These are phyloP conservation scores for Heteromyza rotundicornis DNA, from an alignment of 2,888 invertebrate species.

Conservation along the genomic window DNA sequence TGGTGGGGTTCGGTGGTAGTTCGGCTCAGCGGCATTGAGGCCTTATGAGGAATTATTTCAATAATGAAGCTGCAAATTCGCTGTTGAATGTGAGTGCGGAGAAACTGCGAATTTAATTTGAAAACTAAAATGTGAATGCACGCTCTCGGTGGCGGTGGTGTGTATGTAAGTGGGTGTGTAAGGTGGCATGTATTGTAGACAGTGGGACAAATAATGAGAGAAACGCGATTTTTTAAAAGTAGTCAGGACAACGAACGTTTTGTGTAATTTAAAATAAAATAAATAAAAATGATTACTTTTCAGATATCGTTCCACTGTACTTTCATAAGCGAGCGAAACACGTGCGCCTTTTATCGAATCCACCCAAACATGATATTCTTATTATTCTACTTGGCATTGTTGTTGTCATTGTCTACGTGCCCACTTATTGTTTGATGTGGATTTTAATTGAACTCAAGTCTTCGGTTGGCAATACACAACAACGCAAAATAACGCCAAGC, in stretches of 20 bases:
- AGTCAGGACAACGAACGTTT: too few relatives aligned
- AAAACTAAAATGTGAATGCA: constrained; percentile 14
- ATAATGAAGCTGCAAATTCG: constrained; percentile 43
- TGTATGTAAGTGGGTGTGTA: not conserved
- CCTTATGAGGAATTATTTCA: constrained; percentile 42
- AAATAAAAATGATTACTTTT: too few relatives aligned
- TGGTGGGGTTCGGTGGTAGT: too few relatives aligned
- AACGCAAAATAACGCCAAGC: constrained; percentile 12
- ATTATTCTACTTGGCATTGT: constrained; percentile 33
- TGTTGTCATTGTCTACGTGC: constrained; percentile 48
- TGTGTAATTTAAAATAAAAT: too few relatives aligned
- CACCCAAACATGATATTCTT: constrained; percentile 9
- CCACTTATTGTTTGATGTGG: constrained; percentile 59
- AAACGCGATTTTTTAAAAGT: too few relatives aligned
- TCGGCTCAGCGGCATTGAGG: constrained; percentile 37
- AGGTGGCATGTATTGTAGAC: not conserved
- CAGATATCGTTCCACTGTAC: not conserved
- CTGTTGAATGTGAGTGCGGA: not conserved
- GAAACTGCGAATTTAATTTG: constrained; percentile 18
- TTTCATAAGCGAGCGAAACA: not conserved
- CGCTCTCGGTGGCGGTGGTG: too few relatives aligned
- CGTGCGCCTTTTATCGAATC: constrained; percentile 19
- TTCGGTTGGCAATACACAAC: constrained; percentile 38
- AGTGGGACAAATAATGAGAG: constrained; percentile 1
- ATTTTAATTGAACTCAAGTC: constrained; percentile 61